Evolutionary conservation across 2,888 invertebrate genomes (phyloP).

Genomic region (Acleris holmiana): DNA sequence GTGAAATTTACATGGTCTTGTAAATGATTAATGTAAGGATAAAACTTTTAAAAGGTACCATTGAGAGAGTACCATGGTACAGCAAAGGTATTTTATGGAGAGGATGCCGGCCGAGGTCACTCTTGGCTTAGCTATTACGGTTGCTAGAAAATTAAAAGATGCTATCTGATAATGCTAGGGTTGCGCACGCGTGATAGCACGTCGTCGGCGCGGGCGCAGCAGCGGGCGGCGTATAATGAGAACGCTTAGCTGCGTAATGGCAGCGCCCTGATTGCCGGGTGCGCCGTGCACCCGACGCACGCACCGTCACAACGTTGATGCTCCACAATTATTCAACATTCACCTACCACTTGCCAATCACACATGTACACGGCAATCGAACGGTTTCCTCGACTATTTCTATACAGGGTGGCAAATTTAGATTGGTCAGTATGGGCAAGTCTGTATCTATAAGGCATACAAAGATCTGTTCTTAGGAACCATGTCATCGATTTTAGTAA

Average conservation of each 20-base stretch:
- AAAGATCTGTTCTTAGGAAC: too few relatives aligned
- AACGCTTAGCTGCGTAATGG: conserved; percentile 70
- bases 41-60: too few relatives aligned
- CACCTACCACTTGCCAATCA: conserved; percentile 22
- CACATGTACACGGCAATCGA: neutral
- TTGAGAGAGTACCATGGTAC: neutral
- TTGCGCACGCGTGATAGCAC: conserved; percentile 45
- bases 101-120: conserved; percentile 22
- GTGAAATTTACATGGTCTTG: neutral
- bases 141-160: conserved; percentile 56
- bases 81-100: conserved; percentile 13
- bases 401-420: too few relatives aligned
- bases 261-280: conserved; percentile 64
- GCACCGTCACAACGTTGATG: conserved; percentile 57
- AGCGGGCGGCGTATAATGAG: conserved; percentile 64
- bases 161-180: conserved; percentile 58
- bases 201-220: conserved; percentile 50
- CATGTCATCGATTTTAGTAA: too few relatives aligned
- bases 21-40: neutral
- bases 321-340: conserved; percentile 39
- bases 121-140: conserved; percentile 27
- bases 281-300: conserved; percentile 53
- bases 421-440: too few relatives aligned
- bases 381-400: neutral
- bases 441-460: too few relatives aligned